Evolutionary conservation across 2,888 invertebrate species (phyloP), one percentile per base, ranked within the genome.

Genomic region (Electrophaes corylata): DNA sequence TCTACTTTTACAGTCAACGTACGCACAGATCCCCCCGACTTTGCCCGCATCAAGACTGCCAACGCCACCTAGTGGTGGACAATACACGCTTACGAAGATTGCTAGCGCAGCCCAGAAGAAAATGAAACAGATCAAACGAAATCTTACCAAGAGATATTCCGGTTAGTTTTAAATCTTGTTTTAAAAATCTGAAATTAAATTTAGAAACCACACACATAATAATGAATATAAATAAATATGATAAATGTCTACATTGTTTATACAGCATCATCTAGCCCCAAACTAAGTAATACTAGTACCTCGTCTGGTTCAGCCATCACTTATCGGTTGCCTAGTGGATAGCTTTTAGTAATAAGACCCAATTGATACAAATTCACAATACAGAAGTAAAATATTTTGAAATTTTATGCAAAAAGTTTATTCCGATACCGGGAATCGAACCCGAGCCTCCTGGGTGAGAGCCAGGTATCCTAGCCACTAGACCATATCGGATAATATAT

Each of bases 61-160:
- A 1, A 92, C 93, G 45, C 93, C 93, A 33, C 94, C 95, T 10
- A 90, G 90, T 44, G 90, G 90, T 57, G 94, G 94, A 39, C 93
- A 93, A 41, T 94, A 95, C 83, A 94, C 95, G 0, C 93, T 96
- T 16, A 94, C 93, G 0, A 93, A 93, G 73, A 91, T 94, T 65
- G 94, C 94, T n/a, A 93, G 93, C 71, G 93, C 93, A 0, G 94
- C 94, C 3, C 91, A 91, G 62, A 78, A 81, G 55, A 94, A 94
- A 73, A 94, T 95, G 92, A 92, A 93, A 58, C 94, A 94, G 71
- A 91, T 96, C 64, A 93, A 94, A 71, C 92, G 94, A 60, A 95
- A 94, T 71, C 92, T 95, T 60, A 93, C 93, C n/a, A 94, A 94
- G 69, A 76, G 88, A 79, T 91, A 91, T 64, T 83, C 88, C 29